Base-by-base conservation (phyloP, 2,888 invertebrate genomes). In the Ochlodes sylvanus region DNA sequence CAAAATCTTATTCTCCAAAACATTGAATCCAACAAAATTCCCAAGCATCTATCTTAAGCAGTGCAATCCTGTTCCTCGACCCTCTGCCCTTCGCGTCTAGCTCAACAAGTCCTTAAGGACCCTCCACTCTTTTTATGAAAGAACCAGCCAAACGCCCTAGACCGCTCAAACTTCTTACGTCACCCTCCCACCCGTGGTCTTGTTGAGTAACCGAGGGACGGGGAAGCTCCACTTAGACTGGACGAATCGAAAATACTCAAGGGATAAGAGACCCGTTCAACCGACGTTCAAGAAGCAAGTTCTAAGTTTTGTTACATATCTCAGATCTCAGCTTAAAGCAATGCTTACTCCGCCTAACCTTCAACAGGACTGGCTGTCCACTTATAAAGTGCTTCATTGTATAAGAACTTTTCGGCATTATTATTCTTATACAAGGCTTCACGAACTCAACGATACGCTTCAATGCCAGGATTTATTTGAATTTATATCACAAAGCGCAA, bases 31-130 rank as follows among this genome's bases (percentile, higher is more conserved):
- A 47, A 56, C 47, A 68, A 67, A 63, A 68, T 62, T 63, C 68
- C 61, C 67, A 68, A 63, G 62, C 56, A 27, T 62, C 57, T 68
- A 68, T 63, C 62, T 63, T 63, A 63, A 68, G 68, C 62, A 50
- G 62, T 68, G 68, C 68, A 63, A 68, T 68, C 68, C 68, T 68
- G 68, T 68, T 68, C 68, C 63, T 68, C 68, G 68, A 86, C 90
- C 89, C 86, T 83, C 80, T 84, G 90, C 86, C 91, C 90, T 91
- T 90, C 86, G 81, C 77, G 77, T 83, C 89, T 90, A 89, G 88
- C 86, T 82, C 84, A 80, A 85, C 87, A 82, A 81, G 82, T 86
- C 85, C 80, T 84, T 77, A 83, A 87, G 87, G 80, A 83, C 84
- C 85, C 89, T 89, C 83, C 78, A 80, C 78, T 77, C 78, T 87